Evolutionary conservation across 2,113 vertebrate species (phyloP).

Genomic region (Daboia siamensis): DNA sequence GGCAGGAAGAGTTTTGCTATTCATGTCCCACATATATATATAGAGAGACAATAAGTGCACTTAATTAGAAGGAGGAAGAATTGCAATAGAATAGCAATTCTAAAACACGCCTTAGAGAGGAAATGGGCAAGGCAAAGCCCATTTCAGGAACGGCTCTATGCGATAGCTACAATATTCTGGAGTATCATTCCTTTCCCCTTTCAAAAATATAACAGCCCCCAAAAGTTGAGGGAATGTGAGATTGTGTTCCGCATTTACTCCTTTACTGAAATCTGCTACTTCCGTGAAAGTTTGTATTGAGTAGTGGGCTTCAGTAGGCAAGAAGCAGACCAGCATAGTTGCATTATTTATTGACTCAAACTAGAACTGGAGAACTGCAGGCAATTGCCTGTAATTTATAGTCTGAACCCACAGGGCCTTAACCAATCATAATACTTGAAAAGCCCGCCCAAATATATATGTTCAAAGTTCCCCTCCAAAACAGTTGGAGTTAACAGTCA

Average conservation of each 20-base stretch:
- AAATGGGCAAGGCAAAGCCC: not conserved
- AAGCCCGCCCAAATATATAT: no score
- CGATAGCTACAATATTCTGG: not conserved
- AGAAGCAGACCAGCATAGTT: no score
- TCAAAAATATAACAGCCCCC: not conserved
- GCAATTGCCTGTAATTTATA: no score
- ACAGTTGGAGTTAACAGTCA: no score
- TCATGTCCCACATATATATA: not conserved
- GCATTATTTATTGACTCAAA: no score
- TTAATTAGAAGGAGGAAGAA: not conserved
- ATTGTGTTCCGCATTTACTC: not conserved
- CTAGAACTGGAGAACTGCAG: no score
- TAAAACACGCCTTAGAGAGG: not conserved
- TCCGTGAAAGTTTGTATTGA: not conserved
- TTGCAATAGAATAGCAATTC: not conserved
- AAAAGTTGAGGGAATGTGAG: not conserved
- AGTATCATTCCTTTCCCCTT: not conserved
- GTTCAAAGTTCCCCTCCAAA: no score
- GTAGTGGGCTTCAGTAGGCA: no score
- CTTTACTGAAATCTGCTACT: not conserved
- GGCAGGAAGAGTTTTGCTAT: not conserved
- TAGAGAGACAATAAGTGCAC: not conserved
- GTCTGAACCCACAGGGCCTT: no score
- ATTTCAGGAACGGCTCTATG: not conserved
- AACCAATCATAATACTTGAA: no score